These are phyloP conservation scores for Sesamia nonagrioides DNA, from an alignment of 1,140 invertebrate species.

Conservation along the genomic window DNA sequence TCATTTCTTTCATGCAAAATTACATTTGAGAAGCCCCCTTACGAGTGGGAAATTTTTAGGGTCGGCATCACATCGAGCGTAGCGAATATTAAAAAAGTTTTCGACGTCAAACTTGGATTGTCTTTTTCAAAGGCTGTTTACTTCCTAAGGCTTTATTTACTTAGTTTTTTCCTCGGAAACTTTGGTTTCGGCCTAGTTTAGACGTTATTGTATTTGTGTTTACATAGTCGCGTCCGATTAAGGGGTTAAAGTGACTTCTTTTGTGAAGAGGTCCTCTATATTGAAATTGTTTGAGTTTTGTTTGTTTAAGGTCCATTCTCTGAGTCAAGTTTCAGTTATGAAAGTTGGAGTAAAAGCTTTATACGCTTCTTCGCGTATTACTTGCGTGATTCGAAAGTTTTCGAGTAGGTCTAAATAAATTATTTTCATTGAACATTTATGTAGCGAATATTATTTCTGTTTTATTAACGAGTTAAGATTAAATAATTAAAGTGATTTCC, in stretches of 20 bases:
- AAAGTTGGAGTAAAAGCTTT: background rate
- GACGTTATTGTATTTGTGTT: constrained; percentile 47
- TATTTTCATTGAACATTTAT: no score
- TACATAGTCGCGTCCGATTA: constrained; percentile 3
- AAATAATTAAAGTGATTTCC: no score
- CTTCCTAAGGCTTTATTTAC: constrained; percentile 61
- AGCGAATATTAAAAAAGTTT: constrained; percentile 86
- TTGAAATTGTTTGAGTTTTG: constrained; percentile 16
- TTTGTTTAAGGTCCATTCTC: background rate
- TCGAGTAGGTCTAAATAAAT: no score
- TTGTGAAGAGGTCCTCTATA: background rate
- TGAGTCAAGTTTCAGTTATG: background rate
- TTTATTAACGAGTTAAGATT: no score
- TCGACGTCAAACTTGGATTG: constrained; percentile 79
- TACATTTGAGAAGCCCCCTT: constrained; percentile 69
- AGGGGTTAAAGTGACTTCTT: constrained; percentile 22
- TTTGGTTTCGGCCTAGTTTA: constrained; percentile 48
- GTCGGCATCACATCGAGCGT: constrained; percentile 77
- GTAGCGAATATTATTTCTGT: no score
- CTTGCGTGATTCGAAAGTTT: no score
- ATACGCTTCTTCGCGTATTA: no score
- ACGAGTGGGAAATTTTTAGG: constrained; percentile 74
- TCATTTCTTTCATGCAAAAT: constrained; percentile 81
- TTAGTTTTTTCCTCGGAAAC: constrained; percentile 61
- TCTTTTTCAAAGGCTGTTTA: constrained; percentile 81